Percentiles rank a stretch among this genome's conserved stretches.
Evolutionary conservation across 2,113 vertebrate genomes (phyloP).

Genomic region (Hippocampus barbouri): DNA sequence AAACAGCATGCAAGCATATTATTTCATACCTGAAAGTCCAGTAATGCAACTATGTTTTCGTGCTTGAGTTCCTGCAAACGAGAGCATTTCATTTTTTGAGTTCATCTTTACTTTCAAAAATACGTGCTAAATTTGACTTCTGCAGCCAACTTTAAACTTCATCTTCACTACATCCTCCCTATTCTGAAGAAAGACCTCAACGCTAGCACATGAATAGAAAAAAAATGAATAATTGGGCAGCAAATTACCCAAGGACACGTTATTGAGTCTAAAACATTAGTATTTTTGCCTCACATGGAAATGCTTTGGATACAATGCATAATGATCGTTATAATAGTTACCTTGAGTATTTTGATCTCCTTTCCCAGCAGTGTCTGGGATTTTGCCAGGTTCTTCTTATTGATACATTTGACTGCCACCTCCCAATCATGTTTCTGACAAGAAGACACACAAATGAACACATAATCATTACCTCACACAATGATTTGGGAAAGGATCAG

Average conservation of each 20-base stretch:
- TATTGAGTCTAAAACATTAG: not conserved
- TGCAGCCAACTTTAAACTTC: not conserved
- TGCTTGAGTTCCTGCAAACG: conserved; percentile 89
- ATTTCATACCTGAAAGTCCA: conserved; percentile 90
- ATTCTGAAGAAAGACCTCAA: not conserved
- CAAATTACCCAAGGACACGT: not conserved
- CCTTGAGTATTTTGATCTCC: conserved; percentile 99
- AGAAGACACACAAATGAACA: not conserved
- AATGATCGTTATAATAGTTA: conserved; percentile 31
- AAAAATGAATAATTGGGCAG: not conserved
- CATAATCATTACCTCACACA: too few relatives aligned
- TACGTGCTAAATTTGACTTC: not conserved
- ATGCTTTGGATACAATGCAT: not conserved
- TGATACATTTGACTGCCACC: conserved; percentile 97
- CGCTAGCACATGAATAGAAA: not conserved
- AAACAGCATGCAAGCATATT: conserved; percentile 3
- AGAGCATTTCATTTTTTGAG: conserved; percentile 16
- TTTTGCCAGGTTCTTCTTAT: conserved; percentile 96
- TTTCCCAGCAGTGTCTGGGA: conserved; percentile 94
- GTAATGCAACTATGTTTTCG: conserved; percentile 95
- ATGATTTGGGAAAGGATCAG: not conserved
- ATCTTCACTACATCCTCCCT: not conserved
- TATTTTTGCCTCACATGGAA: not conserved
- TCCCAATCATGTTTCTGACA: conserved; percentile 91
- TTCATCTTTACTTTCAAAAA: not conserved